Percentiles rank a stretch among this genome's conserved stretches.
phyloP scores from a whole-genome alignment of 2,113 vertebrate genomes.

The Callipepla californica region DNA sequence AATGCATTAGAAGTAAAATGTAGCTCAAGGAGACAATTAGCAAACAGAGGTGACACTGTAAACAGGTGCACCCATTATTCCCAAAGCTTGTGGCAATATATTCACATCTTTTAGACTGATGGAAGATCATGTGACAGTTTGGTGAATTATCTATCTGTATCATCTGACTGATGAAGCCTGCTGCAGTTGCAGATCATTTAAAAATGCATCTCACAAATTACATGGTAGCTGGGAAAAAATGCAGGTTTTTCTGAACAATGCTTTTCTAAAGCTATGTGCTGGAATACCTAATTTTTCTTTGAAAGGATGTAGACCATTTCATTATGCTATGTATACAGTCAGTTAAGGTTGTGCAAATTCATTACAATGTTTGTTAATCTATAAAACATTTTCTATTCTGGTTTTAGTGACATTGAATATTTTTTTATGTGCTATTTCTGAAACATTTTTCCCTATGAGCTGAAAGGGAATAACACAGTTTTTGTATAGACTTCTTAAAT shows the following conservation, averaged over 20 bases:
- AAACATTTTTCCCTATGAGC: conserved; percentile 79
- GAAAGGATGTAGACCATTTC: conserved; percentile 78
- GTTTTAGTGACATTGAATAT: conserved; percentile 83
- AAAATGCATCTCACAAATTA: conserved; percentile 89
- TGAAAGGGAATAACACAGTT: conserved; percentile 70
- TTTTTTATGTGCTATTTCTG: conserved; percentile 81
- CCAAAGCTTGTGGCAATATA: conserved; percentile 96
- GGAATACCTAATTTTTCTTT: conserved; percentile 79
- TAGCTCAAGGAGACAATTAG: conserved; percentile 99
- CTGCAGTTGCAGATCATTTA: conserved; percentile 86
- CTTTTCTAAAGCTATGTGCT: conserved; percentile 75
- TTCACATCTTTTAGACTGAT: conserved; percentile 94
- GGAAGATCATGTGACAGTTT: conserved; percentile 90
- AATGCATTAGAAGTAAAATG: conserved; percentile 92
- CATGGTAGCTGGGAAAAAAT: conserved; percentile 83
- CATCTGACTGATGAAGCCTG: conserved; percentile 90
- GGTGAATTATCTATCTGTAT: conserved; percentile 94
- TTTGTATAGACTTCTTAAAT: conserved; percentile 76
- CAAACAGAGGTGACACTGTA: conserved; percentile 98
- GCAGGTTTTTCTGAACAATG: conserved; percentile 82
- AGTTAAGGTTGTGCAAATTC: conserved; percentile 90
- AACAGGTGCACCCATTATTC: conserved; percentile 99
- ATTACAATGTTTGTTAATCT: conserved; percentile 92
- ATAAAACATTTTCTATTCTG: conserved; percentile 89
- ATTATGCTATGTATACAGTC: conserved; percentile 85